Conservation (phyloP, 2,113 vertebrate species). For the Pseudorasbora parva region DNA sequence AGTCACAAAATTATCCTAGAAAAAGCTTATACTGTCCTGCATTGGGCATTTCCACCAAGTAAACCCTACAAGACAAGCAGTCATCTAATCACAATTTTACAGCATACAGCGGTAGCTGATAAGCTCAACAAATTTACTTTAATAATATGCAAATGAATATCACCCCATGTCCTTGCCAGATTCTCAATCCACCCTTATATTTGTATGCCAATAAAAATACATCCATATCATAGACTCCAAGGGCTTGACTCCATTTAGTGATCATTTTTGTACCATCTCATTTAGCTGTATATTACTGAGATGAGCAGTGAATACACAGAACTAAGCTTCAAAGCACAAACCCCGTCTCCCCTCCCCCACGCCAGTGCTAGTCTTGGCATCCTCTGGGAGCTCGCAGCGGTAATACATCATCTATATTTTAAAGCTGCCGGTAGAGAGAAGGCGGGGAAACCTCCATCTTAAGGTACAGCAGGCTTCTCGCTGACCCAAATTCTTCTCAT, state of each 20-base stretch:
- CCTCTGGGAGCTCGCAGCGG: constrained; percentile 50
- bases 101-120: neutral
- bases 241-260: constrained; percentile 24
- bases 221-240: neutral
- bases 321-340: constrained; percentile 30
- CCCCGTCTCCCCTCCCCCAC: constrained; percentile 43
- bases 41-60: neutral
- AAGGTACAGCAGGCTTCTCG: constrained; percentile 55
- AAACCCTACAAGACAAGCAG: neutral
- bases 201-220: constrained; percentile 12
- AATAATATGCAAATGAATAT: constrained; percentile 36
- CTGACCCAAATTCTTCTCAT: constrained; percentile 63
- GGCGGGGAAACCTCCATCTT: constrained; percentile 60
- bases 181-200: constrained; percentile 13
- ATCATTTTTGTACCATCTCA: constrained; percentile 11
- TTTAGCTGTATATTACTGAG: constrained; percentile 24
- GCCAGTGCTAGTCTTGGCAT: constrained; percentile 44
- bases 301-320: constrained; percentile 30
- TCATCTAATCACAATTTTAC: constrained; percentile 1
- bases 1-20: neutral
- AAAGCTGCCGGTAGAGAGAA: constrained; percentile 53
- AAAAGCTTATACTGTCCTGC: neutral
- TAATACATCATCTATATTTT: constrained; percentile 67
- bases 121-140: neutral
- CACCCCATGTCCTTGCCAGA: neutral